Percentiles rank a stretch among this genome's conserved stretches.
phyloP scores from a whole-genome alignment of 2,113 vertebrate species.

The Urocynchramus pylzowi region DNA sequence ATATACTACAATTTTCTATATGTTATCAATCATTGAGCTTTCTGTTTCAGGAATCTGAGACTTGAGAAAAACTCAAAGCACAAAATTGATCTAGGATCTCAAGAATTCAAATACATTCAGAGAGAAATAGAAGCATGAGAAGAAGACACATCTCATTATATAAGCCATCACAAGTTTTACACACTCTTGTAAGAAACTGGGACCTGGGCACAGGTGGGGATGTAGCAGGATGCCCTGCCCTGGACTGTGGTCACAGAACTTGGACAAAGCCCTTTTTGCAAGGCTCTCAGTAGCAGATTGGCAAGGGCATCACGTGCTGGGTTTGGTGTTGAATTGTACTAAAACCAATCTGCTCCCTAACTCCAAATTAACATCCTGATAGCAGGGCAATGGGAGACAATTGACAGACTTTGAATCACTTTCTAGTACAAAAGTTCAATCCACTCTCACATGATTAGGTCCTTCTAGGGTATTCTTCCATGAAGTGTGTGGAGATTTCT shows the following conservation, averaged over 20 bases:
- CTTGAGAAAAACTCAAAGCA: not conserved
- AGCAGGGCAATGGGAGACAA: not conserved
- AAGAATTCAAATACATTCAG: not conserved
- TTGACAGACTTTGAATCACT: no score
- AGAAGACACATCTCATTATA: not conserved
- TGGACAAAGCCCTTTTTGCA: fast-evolving
- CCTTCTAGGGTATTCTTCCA: fast-evolving
- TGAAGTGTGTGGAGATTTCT: not conserved
- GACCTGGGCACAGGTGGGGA: not conserved
- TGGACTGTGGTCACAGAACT: not conserved
- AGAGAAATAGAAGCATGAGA: not conserved
- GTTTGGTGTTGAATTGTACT: not conserved
- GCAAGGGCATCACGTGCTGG: not conserved
- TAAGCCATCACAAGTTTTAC: not conserved
- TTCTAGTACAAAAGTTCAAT: not conserved
- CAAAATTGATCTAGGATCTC: not conserved
- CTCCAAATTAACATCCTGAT: not conserved
- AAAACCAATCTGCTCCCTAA: not conserved
- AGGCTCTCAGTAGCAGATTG: not conserved
- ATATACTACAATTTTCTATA: not conserved
- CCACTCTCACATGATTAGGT: not conserved
- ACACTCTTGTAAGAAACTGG: not conserved
- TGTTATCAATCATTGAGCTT: not conserved
- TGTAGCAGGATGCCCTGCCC: not conserved
- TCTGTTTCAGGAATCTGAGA: not conserved